Conservation (phyloP, 2,113 vertebrate species). For the Scartelaos histophorus region DNA sequence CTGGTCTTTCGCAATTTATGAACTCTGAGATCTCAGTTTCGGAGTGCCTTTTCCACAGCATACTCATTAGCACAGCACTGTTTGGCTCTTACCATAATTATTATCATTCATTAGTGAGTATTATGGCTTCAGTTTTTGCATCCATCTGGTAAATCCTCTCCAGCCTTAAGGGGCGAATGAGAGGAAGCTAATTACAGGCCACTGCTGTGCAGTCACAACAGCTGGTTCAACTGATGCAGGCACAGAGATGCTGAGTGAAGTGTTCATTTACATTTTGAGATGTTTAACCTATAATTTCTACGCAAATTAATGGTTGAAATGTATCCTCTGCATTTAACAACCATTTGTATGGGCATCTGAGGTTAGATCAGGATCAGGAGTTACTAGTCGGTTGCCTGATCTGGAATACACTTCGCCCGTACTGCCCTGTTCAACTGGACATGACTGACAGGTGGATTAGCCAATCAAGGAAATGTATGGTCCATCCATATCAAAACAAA, state of each 20-base stretch:
- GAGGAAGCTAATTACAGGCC: constrained; percentile 60
- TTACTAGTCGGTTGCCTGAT: too few species aligned
- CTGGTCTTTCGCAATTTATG: neutral
- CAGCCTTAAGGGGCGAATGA: constrained; percentile 47
- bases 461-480: too few species aligned
- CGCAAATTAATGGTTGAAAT: neutral
- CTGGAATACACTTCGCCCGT: too few species aligned
- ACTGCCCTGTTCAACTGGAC: too few species aligned
- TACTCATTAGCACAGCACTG: constrained; percentile 38
- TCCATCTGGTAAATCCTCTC: constrained; percentile 62
- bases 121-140: constrained; percentile 49
- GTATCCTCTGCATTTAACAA: neutral
- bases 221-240: constrained; percentile 51
- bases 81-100: constrained; percentile 54
- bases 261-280: neutral
- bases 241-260: constrained; percentile 2
- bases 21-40: neutral
- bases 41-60: constrained; percentile 6
- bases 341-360: neutral
- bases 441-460: too few species aligned
- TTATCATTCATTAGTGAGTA: constrained; percentile 51
- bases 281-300: neutral
- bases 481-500: too few species aligned
- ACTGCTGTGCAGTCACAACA: constrained; percentile 46
- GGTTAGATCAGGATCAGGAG: neutral